Percentiles rank a stretch among this genome's conserved stretches.
Conservation (phyloP, 2,888 invertebrate species). For the Trimorus sp. region DNA sequence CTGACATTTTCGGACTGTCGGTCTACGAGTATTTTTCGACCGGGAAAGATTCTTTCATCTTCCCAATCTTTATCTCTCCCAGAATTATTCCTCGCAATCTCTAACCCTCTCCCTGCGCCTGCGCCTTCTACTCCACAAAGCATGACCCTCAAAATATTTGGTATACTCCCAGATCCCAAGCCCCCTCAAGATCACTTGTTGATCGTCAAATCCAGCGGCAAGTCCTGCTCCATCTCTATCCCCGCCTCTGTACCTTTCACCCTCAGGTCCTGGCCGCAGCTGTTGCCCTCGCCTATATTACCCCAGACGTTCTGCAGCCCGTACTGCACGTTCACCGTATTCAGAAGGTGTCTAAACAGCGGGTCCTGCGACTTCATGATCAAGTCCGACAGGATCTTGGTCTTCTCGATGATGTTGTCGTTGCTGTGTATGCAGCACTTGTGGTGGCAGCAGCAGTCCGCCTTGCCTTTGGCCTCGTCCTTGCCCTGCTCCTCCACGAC, state of each 20-base stretch:
- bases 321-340: slow-evolving; percentile 78
- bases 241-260: slow-evolving; percentile 81
- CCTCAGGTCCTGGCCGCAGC: slow-evolving; percentile 77
- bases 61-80: background rate
- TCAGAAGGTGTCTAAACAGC: slow-evolving; percentile 75
- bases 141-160: slow-evolving; percentile 48
- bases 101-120: background rate
- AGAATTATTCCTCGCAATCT: slow-evolving; percentile 13
- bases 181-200: slow-evolving; percentile 76
- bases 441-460: slow-evolving; percentile 77
- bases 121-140: slow-evolving; percentile 10
- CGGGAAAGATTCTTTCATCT: background rate
- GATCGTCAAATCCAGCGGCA: slow-evolving; percentile 81
- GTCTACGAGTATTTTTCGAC: no score
- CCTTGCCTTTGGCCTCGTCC: background rate
- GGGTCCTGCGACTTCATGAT: slow-evolving; percentile 79
- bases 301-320: slow-evolving; percentile 78
- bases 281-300: slow-evolving; percentile 72
- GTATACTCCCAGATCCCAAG: slow-evolving; percentile 23
- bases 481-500: slow-evolving; percentile 68
- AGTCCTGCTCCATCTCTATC: slow-evolving; percentile 80
- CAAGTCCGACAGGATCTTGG: slow-evolving; percentile 79
- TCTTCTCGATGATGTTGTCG: slow-evolving; percentile 77
- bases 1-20: no score
- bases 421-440: slow-evolving; percentile 79